Evolutionary conservation across 2,113 vertebrate genomes (phyloP), one percentile per base, ranked within the genome.

Genomic region (Pelecanus crispus): DNA sequence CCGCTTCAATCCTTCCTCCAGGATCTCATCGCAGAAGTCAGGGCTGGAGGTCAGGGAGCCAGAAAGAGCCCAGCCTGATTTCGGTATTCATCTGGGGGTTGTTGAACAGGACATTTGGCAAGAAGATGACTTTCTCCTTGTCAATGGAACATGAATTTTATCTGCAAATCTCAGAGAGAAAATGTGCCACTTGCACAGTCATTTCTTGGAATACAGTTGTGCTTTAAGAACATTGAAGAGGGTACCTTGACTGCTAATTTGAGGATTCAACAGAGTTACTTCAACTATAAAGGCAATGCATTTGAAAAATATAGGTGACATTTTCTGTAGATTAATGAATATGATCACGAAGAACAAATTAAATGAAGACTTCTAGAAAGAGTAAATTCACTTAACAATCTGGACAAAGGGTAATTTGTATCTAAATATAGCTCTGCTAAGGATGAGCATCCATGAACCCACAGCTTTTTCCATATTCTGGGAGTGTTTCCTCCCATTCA

Each of bases 331-430:
- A 95, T 95, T 94, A 95, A 88, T 92, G 70, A 56, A 94, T 84
- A 94, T 91, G 77, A 90, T 86, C 67, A 96, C 1, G 2, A 71
- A 65, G 77, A 93, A 50, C 22, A 96, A 96, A 95, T 93, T 81
- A 90, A 95, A 91, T 90, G 56, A 94, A 81, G 85, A 77, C 22
- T 82, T 97, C 87, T 62, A 95, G 73, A 71, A 90, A 94, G 49
- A 74, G 36, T 72, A 94, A 96, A 88, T 95, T 95, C 81, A 96
- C 22, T 95, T 93, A 96, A 92, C 40, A 88, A 32, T 59, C 70
- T 71, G 56, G 45, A 86, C 58, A 91, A 80, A 92, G 42, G 28
- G 12, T 67, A 85, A 96, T 87, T 95, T 81, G 62, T 90, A 73
- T 61, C 90, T 87, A 94, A 89, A 92, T 74, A 85, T 94, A 94